phyloP scores from a whole-genome alignment of 2,888 invertebrate species.

The Drepanosiphum platanoidis region DNA sequence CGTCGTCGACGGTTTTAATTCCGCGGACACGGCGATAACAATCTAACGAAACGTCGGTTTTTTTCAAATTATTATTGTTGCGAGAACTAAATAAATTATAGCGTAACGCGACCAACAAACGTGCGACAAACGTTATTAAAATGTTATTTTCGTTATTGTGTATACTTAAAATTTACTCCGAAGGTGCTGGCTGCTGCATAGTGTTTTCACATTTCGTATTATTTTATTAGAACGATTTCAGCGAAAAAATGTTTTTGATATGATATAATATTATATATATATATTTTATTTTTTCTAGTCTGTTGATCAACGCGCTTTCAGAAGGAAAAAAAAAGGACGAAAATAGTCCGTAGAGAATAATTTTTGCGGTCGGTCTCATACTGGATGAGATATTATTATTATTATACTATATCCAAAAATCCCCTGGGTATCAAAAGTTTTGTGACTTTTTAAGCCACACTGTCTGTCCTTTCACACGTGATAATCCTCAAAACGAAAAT shows the following conservation, averaged over 20 bases:
- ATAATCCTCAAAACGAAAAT: neutral
- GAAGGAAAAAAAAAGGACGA: neutral
- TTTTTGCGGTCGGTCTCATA: neutral
- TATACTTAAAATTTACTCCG: no score
- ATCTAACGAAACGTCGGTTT: no score
- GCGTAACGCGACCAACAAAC: no score
- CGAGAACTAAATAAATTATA: no score
- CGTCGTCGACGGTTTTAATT: no score
- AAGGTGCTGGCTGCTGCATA: no score
- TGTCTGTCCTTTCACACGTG: neutral
- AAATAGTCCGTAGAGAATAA: neutral
- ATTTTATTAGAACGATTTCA: neutral
- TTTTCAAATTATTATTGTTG: no score
- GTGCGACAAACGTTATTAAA: no score
- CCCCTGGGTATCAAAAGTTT: neutral
- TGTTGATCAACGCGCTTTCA: neutral
- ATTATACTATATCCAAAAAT: neutral
- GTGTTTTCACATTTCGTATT: neutral
- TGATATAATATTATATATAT: no score
- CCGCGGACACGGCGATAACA: no score
- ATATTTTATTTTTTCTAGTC: neutral
- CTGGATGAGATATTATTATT: conserved; percentile 7
- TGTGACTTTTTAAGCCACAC: neutral
- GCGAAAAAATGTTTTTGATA: neutral
- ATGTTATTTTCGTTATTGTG: no score